phyloP scores from a whole-genome alignment of 2,113 vertebrate genomes.

The Platanista minor region DNA sequence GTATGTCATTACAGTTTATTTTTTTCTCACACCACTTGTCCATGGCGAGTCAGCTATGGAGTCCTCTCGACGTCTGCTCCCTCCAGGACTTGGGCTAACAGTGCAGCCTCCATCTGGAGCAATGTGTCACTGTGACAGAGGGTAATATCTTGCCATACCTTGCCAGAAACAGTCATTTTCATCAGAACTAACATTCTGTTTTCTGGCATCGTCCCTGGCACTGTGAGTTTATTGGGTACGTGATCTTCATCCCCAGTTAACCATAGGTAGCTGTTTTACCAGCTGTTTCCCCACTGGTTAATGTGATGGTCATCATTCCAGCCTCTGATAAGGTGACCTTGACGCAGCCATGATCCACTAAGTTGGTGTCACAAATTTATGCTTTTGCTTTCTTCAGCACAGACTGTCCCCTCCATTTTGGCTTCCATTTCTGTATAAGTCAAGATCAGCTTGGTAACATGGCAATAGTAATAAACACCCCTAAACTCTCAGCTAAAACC shows the following conservation, averaged over 20 bases:
- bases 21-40: background rate
- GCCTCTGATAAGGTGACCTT: background rate
- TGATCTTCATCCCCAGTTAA: background rate
- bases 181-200: background rate
- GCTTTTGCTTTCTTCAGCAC: background rate
- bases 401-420: background rate
- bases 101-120: background rate
- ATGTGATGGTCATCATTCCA: background rate
- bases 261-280: background rate
- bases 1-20: too few relatives aligned
- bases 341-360: too few relatives aligned
- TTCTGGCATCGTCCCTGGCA: background rate
- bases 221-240: background rate
- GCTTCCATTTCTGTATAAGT: background rate
- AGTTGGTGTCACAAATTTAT: background rate
- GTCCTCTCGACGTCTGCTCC: background rate
- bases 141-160: background rate
- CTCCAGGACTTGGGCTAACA: background rate
- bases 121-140: background rate
- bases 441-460: background rate
- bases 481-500: background rate
- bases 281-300: background rate
- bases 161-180: background rate
- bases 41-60: fast-evolving
- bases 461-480: background rate